Evolutionary conservation across 2,113 vertebrate species (phyloP), one percentile per base, ranked within the genome.

Genomic region (Hepsetus odoe): DNA sequence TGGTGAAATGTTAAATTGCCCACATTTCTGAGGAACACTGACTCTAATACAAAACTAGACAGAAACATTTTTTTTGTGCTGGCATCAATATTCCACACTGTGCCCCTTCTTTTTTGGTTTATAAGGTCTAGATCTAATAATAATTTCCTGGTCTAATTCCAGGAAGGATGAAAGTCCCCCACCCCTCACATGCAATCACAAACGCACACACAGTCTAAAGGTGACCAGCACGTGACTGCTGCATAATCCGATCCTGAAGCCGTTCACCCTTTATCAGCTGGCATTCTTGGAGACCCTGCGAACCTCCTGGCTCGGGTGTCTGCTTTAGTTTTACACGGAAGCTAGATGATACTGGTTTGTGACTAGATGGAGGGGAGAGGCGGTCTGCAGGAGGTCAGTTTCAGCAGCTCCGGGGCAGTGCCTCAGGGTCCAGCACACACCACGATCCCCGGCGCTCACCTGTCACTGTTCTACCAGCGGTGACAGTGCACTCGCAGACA

Each of bases 391-490:
- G 32, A 59, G 69, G 69, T 58, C 64, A 44, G 22, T 77, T 61
- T 74, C 46, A 64, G 53, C 53, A 49, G 67, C 59, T 71, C 44
- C 69, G 13, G 32, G 74, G 74, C 71, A 73, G 35, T 35, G 74
- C 28, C 64, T 26, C 53, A n/a, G 74, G 56, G 67, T 51, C 12
- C 35, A 1, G n/a, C 30, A 12, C 30, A 33, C 46, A 26, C 80
- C 46, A 64, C 66, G 66, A 58, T 46, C 75, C 33, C 49, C 46
- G 30, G 71, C 30, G 67, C 74, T 80, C 71, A 61, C 40, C 46
- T 71, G 79, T 81, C 74, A 81, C 69, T 38, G 51, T 83, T 79
- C 74, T 74, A 56, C 67, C 79, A 46, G 49, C 13, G 5, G 20
- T 44, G 28, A 66, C 58, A 61, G 66, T 24, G 68, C 53, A 79